Conservation (phyloP, 30 jellyfish, hydroid and myxozoan species). For the Turritopsis rubra region DNA sequence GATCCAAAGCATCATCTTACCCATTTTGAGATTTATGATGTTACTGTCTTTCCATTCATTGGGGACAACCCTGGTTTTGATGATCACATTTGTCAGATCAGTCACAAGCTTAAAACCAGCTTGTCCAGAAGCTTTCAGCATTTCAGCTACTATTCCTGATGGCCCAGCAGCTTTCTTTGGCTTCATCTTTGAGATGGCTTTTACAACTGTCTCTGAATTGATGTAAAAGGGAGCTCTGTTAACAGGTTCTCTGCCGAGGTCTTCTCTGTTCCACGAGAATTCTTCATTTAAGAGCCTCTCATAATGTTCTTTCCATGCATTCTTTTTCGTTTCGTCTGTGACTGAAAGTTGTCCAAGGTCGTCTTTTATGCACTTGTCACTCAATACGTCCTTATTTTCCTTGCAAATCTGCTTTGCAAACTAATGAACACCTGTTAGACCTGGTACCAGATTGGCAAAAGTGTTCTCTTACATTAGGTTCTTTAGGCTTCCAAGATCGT, state of each 20-base stretch:
- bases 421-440: not conserved
- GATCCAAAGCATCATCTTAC: no score
- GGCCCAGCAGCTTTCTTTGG: conserved; percentile 29
- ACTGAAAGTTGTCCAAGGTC: not conserved
- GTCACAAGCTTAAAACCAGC: no score
- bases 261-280: not conserved
- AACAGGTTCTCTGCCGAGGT: not conserved
- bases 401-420: not conserved
- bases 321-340: not conserved
- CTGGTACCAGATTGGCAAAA: no score
- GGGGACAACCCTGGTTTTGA: no score
- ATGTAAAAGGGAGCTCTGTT: not conserved
- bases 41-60: no score
- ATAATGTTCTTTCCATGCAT: conserved; percentile 4
- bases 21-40: no score
- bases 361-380: not conserved
- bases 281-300: not conserved
- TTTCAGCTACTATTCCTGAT: no score
- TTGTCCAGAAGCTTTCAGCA: no score
- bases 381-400: not conserved
- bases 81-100: no score
- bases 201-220: not conserved
- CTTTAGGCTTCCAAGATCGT: conserved; percentile 28
- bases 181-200: conserved; percentile 16
- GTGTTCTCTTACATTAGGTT: not conserved